Evolutionary conservation across 2,888 invertebrate genomes (phyloP).

Genomic region (Agonopterix arenella): DNA sequence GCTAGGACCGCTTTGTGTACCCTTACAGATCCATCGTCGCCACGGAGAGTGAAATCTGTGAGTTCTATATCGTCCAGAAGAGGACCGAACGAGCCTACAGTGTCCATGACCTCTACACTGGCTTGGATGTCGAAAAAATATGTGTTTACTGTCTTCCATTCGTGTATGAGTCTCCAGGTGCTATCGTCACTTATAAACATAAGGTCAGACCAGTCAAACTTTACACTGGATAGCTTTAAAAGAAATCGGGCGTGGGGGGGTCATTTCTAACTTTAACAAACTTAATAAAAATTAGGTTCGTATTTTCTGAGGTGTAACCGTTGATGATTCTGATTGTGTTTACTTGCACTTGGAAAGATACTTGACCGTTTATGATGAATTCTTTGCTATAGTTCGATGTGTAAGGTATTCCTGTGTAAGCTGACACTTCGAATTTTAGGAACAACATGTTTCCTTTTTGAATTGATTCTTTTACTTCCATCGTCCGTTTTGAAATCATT

Average conservation of each 20-base stretch:
- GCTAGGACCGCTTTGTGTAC: constrained; percentile 1
- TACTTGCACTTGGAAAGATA: constrained; percentile 1
- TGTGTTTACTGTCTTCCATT: not conserved
- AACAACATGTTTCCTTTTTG: no score
- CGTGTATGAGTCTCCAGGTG: constrained; percentile 1
- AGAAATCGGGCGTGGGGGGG: not conserved
- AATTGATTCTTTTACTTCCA: no score
- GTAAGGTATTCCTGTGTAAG: no score
- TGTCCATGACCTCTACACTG: not conserved
- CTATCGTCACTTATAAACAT: not conserved
- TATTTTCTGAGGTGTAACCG: constrained; percentile 1
- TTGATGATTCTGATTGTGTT: not conserved
- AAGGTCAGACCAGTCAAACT: not conserved
- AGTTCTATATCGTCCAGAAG: constrained; percentile 1
- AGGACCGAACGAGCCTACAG: not conserved
- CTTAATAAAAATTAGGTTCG: not conserved
- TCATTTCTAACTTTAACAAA: not conserved
- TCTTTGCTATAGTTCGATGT: not conserved
- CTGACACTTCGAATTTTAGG: no score
- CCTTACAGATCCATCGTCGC: not conserved
- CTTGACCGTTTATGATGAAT: not conserved
- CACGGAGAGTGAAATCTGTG: not conserved
- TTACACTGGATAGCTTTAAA: not conserved
- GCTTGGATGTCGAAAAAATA: constrained; percentile 1
- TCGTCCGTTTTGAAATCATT: no score